Evolutionary conservation across 2,888 invertebrate species (phyloP), one percentile per base, ranked within the genome.

Genomic region (Drosophila recens): DNA sequence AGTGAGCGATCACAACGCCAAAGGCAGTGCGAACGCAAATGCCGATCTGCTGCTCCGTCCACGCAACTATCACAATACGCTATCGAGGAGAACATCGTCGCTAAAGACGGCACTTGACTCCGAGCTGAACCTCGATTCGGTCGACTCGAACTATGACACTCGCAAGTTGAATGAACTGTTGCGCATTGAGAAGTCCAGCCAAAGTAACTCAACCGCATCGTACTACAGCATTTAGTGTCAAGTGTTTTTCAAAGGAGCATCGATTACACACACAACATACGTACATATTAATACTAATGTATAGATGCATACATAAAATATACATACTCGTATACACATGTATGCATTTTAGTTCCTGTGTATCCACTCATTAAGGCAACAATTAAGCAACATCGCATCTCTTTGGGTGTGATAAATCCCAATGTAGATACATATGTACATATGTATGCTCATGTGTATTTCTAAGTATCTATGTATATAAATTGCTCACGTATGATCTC

Each of bases 201-300:
- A 36, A n/a, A 33, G n/a, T 13, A 3, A 15, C 0, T 46, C 45
- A 1, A 34, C 13, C 13, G 0, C 8, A 10, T 52, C 59, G 3
- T 52, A 20, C 15, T 52, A 52, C n/a, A 65, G 65, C 59, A 36
- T 59, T n/a, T 65, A 58, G 38, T 23, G 23, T 23, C 2, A 15
- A 40, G 40, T 30, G 27, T 23, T 23, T 23, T 4, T 42, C 30
- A 30, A 33, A 43, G 20, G 11, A 20, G 20, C 20, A 20, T 20
- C 20, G 20, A 20, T 43, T 11, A 20, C 11, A 11, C 13, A 15
- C 38, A 20, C 4, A 20, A 23, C 23, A 23, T 4, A 23, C 23
- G 3, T 23, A 23, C 23, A 23, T 23, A 23, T 23, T 23, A 23
- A 20, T 2, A 17, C 23, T 23, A 23, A 23, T 23, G 10, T 10